Evolutionary conservation across 2,797 vertebrate species (phyloP).

Genomic region (Ctenochaetus hawaiiensis): DNA sequence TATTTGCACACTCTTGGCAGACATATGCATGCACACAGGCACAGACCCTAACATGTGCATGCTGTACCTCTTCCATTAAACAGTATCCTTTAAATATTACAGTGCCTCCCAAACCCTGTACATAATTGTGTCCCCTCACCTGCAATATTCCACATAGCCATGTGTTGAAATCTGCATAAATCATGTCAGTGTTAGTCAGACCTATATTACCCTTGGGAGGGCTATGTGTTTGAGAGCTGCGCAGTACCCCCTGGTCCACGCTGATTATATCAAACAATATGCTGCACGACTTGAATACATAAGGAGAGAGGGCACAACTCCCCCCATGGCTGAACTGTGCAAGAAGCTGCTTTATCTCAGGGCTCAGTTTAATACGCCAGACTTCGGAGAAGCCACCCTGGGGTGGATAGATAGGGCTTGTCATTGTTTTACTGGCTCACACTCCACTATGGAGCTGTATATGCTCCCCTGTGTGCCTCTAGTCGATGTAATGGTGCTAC

Average conservation of each 20-base stretch:
- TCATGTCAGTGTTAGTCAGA: constrained; percentile 72
- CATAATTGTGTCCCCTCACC: constrained; percentile 51
- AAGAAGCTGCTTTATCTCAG: constrained; percentile 77
- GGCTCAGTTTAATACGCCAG: constrained; percentile 80
- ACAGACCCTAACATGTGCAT: constrained; percentile 20
- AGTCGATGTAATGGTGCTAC: constrained; percentile 64
- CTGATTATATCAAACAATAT: constrained; percentile 82
- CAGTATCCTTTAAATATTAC: constrained; percentile 43
- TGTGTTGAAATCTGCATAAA: constrained; percentile 79
- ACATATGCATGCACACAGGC: neutral
- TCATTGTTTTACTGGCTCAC: constrained; percentile 81
- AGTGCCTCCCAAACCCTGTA: constrained; percentile 40
- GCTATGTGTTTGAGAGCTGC: constrained; percentile 69
- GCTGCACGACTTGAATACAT: constrained; percentile 76
- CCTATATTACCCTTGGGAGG: constrained; percentile 77
- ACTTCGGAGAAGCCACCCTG: constrained; percentile 77
- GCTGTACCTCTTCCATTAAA: constrained; percentile 32
- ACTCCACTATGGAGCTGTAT: constrained; percentile 63
- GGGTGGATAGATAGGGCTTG: constrained; percentile 81
- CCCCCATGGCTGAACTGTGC: constrained; percentile 63
- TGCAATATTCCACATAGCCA: constrained; percentile 65
- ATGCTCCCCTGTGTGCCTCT: constrained; percentile 66
- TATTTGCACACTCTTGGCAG: too few species aligned
- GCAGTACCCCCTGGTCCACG: constrained; percentile 66
- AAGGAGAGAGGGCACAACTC: constrained; percentile 64